Evolutionary conservation across 1,140 invertebrate species (phyloP).

Genomic region (Dreissena polymorpha): DNA sequence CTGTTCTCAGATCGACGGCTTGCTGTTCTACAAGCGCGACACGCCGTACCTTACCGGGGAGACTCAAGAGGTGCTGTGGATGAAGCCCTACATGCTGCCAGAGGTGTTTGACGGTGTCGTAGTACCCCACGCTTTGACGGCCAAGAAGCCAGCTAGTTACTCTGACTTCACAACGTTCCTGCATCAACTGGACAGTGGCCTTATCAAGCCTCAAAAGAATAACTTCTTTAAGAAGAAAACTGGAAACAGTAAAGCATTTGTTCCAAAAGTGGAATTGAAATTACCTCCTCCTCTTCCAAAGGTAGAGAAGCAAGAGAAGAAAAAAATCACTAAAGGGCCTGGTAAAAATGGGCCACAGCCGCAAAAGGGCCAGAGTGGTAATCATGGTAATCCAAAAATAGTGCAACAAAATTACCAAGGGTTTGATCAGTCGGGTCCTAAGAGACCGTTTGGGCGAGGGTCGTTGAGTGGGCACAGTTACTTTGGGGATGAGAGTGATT

Average conservation of each 20-base stretch:
- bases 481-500: slow-evolving; percentile 41
- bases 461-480: slow-evolving; percentile 8
- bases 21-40: slow-evolving; percentile 59
- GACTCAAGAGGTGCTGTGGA: slow-evolving; percentile 55
- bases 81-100: slow-evolving; percentile 60
- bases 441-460: slow-evolving; percentile 24
- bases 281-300: slow-evolving; percentile 34
- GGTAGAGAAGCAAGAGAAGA: slow-evolving; percentile 23
- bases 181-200: slow-evolving; percentile 50
- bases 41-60: slow-evolving; percentile 47
- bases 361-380: neutral
- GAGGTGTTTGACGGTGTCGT: slow-evolving; percentile 50
- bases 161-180: slow-evolving; percentile 50
- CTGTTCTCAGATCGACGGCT: slow-evolving; percentile 59
- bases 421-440: neutral
- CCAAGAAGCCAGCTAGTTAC: slow-evolving; percentile 39
- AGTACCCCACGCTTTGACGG: slow-evolving; percentile 37
- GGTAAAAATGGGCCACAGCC: neutral
- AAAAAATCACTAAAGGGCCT: slow-evolving; percentile 1
- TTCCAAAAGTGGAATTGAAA: slow-evolving; percentile 36
- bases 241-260: slow-evolving; percentile 20
- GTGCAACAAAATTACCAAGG: slow-evolving; percentile 7
- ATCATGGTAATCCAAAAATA: neutral
- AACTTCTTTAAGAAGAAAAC: slow-evolving; percentile 28
- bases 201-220: slow-evolving; percentile 31